A percentile compares a stretch with the other conserved stretches of the same genome.
Conservation (phyloP, 2,113 vertebrate species). For the Caretta caretta region DNA sequence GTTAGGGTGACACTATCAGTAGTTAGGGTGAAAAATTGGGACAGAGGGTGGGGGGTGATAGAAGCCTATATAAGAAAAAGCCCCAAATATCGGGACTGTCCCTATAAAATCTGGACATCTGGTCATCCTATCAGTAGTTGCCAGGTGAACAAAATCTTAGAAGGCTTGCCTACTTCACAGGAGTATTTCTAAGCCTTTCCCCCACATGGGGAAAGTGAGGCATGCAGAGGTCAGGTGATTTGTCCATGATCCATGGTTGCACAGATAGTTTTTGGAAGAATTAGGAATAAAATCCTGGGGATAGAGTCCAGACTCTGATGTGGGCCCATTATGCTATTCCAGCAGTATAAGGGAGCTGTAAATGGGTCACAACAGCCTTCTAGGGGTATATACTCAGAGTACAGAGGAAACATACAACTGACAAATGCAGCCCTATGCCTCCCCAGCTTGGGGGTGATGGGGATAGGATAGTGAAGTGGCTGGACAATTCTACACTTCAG, state of each 20-base stretch:
- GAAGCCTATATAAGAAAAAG: too few species aligned
- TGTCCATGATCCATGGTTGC: not conserved
- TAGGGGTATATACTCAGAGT: not conserved
- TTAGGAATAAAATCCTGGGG: accelerated
- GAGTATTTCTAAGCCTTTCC: not conserved
- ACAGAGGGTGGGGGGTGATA: too few species aligned
- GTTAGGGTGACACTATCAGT: too few species aligned
- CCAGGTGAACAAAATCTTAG: too few species aligned
- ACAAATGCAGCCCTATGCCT: too few species aligned
- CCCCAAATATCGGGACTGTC: too few species aligned
- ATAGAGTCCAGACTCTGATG: not conserved
- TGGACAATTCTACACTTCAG: too few species aligned
- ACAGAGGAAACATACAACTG: not conserved
- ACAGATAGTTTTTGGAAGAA: not conserved
- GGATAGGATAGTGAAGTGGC: not conserved
- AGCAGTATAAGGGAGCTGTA: not conserved
- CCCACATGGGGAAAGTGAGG: not conserved
- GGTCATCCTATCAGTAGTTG: too few species aligned
- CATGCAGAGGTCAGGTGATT: not conserved
- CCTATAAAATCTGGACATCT: too few species aligned
- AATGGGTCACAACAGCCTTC: not conserved
- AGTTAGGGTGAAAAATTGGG: too few species aligned
- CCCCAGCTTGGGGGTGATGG: accelerated
- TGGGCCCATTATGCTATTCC: not conserved
- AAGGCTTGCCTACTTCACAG: too few species aligned